Evolutionary conservation across 2,797 vertebrate species (phyloP).

Genomic region (Amblyraja radiata): DNA sequence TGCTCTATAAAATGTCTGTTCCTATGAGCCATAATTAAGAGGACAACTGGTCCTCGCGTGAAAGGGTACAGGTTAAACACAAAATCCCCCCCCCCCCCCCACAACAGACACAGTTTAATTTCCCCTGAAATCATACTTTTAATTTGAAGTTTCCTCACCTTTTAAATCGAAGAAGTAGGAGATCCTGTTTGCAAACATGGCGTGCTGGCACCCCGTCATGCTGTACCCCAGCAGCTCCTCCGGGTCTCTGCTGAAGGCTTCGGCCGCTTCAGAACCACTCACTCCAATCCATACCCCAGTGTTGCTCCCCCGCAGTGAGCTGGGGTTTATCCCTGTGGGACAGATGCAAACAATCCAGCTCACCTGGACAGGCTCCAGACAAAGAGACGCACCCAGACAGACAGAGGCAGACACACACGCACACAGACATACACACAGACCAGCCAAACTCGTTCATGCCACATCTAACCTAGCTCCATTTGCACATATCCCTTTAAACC

Average conservation of each 20-base stretch:
- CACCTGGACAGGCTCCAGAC: neutral
- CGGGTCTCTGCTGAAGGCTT: constrained; percentile 85
- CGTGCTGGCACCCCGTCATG: constrained; percentile 93
- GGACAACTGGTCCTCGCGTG: too few species aligned
- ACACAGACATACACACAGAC: too few species aligned
- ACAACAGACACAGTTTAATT: too few species aligned
- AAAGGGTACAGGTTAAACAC: too few species aligned
- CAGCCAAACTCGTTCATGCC: too few species aligned
- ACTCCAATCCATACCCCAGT: constrained; percentile 89
- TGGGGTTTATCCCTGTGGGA: constrained; percentile 73
- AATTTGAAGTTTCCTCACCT: constrained; percentile 56
- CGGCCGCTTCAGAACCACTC: constrained; percentile 81
- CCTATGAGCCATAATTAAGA: too few species aligned
- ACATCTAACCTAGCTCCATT: neutral
- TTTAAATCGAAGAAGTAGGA: constrained; percentile 89
- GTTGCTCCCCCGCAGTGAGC: constrained; percentile 70
- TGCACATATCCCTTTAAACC: too few species aligned
- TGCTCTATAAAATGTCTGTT: too few species aligned
- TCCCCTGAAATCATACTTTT: neutral
- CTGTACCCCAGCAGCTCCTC: constrained; percentile 90
- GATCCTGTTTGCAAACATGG: constrained; percentile 92
- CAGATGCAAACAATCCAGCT: neutral
- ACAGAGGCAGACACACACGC: too few species aligned
- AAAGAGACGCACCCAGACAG: neutral
- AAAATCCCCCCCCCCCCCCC: too few species aligned